Evolutionary conservation across 2,888 invertebrate genomes (phyloP).

Genomic region (Ptilodon capucinus): DNA sequence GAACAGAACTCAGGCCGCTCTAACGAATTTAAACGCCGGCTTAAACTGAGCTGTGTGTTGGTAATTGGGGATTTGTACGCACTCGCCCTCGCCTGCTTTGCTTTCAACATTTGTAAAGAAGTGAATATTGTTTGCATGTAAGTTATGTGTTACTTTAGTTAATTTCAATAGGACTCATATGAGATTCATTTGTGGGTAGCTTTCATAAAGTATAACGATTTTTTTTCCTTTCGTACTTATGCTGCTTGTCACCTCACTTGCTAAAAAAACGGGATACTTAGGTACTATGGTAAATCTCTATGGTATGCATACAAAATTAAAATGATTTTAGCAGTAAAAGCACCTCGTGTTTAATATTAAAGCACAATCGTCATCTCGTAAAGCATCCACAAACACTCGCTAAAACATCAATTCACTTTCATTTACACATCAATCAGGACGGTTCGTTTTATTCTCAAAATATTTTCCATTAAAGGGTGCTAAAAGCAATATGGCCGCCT

Average conservation of each 20-base stretch:
- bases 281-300: no score
- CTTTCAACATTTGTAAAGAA: slow-evolving; percentile 37
- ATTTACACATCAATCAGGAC: slow-evolving; percentile 70
- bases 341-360: slow-evolving; percentile 40
- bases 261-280: no score
- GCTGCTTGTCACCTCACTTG: no score
- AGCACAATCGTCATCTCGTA: slow-evolving; percentile 39
- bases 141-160: no score
- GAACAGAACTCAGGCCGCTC: slow-evolving; percentile 64
- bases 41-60: slow-evolving; percentile 74
- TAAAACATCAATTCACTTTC: slow-evolving; percentile 67
- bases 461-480: slow-evolving; percentile 72
- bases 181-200: no score
- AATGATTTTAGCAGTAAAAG: no score
- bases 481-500: slow-evolving; percentile 76
- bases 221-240: no score
- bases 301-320: no score
- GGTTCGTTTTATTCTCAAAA: slow-evolving; percentile 59
- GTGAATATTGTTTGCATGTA: no score
- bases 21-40: slow-evolving; percentile 81
- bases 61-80: slow-evolving; percentile 78
- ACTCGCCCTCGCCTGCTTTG: slow-evolving; percentile 48
- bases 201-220: no score
- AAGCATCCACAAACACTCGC: slow-evolving; percentile 52
- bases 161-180: no score